These are phyloP conservation scores for Cepaea nemoralis DNA, from an alignment of 1,140 invertebrate species.

Conservation along the genomic window DNA sequence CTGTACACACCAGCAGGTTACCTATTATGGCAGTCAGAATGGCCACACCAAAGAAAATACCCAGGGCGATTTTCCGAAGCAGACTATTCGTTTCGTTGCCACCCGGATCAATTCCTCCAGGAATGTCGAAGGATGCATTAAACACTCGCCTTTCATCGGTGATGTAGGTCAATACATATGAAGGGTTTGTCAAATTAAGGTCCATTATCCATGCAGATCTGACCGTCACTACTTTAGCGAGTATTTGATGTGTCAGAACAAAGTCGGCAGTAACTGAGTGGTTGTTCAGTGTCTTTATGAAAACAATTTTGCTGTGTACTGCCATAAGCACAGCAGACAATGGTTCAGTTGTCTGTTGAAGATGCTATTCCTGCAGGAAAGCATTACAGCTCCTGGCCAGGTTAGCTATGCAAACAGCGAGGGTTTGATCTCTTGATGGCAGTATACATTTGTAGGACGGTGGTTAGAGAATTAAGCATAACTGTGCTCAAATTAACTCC, in stretches of 20 bases:
- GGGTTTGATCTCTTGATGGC: too few species aligned
- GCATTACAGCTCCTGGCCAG: too few species aligned
- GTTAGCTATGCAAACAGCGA: too few species aligned
- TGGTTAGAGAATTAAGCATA: too few species aligned
- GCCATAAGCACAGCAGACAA: not conserved
- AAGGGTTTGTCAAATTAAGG: not conserved
- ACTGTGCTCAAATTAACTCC: too few species aligned
- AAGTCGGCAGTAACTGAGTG: not conserved
- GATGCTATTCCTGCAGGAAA: too few species aligned
- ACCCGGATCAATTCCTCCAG: not conserved
- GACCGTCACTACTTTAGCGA: not conserved
- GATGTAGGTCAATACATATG: not conserved
- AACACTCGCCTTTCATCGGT: not conserved
- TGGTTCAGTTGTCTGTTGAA: too few species aligned
- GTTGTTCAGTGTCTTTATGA: not conserved
- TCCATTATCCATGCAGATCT: not conserved
- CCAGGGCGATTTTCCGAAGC: constrained; percentile 46
- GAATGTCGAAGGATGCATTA: not conserved
- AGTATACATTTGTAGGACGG: too few species aligned
- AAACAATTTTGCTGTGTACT: not conserved
- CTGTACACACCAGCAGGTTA: constrained; percentile 93
- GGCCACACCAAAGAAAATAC: constrained; percentile 60
- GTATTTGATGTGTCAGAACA: not conserved
- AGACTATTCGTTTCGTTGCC: not conserved
- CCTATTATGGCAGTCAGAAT: constrained; percentile 91